These are phyloP conservation scores for Cyprinella venusta DNA, from an alignment of 2,797 vertebrate genomes.

Conservation along the genomic window DNA sequence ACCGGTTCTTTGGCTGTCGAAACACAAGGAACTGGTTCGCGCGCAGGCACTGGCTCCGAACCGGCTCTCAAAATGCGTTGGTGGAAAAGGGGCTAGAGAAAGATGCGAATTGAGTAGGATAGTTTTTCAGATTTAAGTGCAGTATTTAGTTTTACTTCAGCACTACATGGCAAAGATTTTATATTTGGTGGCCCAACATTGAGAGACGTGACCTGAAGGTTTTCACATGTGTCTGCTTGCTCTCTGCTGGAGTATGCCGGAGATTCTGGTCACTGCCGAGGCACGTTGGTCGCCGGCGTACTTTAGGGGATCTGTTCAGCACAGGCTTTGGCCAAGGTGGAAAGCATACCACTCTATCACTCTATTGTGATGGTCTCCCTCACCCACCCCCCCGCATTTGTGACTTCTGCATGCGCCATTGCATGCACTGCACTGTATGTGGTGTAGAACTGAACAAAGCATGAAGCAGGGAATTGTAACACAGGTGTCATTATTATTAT, in stretches of 20 bases:
- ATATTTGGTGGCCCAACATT: neutral
- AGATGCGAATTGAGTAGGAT: neutral
- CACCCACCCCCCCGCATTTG: neutral
- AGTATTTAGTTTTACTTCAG: neutral
- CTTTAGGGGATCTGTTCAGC: slow-evolving; percentile 97
- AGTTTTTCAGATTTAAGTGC: neutral
- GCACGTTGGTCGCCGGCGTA: slow-evolving; percentile 91
- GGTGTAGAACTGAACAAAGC: slow-evolving; percentile 58
- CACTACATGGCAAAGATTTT: neutral
- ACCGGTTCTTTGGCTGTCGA: too few relatives aligned
- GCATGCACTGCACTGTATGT: slow-evolving; percentile 35
- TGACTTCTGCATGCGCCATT: slow-evolving; percentile 14
- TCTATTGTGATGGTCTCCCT: slow-evolving; percentile 51
- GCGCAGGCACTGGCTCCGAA: too few relatives aligned
- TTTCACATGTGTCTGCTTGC: slow-evolving; percentile 82
- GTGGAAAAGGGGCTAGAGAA: too few relatives aligned
- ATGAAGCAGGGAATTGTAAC: neutral
- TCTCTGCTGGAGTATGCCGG: slow-evolving; percentile 87
- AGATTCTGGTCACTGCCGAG: slow-evolving; percentile 97
- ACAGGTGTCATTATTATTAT: neutral
- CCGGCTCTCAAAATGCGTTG: too few relatives aligned
- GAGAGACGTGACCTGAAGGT: slow-evolving; percentile 21
- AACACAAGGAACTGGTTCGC: too few relatives aligned
- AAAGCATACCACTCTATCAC: slow-evolving; percentile 76
- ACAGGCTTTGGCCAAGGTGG: slow-evolving; percentile 96